A percentile compares a stretch with the other conserved stretches of the same genome.
Evolutionary conservation across 2,797 vertebrate species (phyloP).

Genomic region (Onychomys leucogaster): DNA sequence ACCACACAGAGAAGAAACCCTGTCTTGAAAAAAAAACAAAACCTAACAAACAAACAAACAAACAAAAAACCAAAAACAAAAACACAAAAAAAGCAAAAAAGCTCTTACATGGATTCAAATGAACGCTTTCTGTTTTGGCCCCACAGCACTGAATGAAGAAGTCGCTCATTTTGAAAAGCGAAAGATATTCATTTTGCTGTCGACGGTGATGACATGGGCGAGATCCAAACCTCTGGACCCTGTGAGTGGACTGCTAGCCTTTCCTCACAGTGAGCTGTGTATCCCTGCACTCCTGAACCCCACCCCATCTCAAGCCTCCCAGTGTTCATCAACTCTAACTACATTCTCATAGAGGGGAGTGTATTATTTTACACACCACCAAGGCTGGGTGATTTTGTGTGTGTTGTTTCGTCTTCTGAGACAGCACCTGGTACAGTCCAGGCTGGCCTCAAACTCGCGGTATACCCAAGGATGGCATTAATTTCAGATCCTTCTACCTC

Average conservation of each 20-base stretch:
- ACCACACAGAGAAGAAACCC: too few species aligned
- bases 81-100: neutral
- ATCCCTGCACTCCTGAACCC: neutral
- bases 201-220: conserved; percentile 96
- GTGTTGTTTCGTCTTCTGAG: neutral
- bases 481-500: neutral
- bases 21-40: too few species aligned
- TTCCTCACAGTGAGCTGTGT: neutral
- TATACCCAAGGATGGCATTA: neutral
- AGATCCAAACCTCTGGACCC: conserved; percentile 89
- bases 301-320: rapidly evolving
- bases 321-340: neutral
- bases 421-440: neutral
- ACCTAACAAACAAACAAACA: too few species aligned
- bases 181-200: conserved; percentile 95
- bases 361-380: neutral
- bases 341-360: neutral
- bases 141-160: conserved; percentile 90
- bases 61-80: too few species aligned
- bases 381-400: too few species aligned
- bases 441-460: neutral
- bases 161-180: conserved; percentile 87
- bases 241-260: conserved; percentile 86
- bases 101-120: neutral
- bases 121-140: neutral